phyloP scores from a whole-genome alignment of 2,113 vertebrate genomes.

The Pantherophis guttatus region DNA sequence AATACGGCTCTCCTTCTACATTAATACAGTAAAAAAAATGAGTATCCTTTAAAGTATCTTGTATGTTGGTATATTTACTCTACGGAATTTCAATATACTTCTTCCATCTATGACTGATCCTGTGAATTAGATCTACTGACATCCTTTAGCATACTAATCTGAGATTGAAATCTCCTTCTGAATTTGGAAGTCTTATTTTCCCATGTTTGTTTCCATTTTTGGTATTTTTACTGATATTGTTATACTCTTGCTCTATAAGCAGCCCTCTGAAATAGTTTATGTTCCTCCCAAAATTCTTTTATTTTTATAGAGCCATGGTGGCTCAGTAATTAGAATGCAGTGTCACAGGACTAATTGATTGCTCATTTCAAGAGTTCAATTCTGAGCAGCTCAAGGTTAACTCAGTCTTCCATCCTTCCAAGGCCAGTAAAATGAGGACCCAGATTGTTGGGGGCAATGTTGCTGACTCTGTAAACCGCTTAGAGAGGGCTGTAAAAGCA shows the following conservation, averaged over 20 bases:
- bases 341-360: no score
- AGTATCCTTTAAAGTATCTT: not conserved
- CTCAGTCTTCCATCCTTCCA: no score
- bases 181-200: not conserved
- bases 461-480: no score
- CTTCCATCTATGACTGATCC: not conserved
- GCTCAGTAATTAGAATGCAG: no score
- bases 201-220: not conserved
- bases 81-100: not conserved
- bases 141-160: not conserved
- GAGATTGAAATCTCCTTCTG: not conserved
- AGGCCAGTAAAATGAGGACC: no score
- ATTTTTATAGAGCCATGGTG: no score
- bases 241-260: not conserved
- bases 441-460: no score
- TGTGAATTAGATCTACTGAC: not conserved
- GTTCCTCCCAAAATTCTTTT: not conserved
- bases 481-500: no score
- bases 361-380: no score
- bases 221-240: not conserved
- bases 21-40: not conserved
- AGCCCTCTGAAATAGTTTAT: not conserved
- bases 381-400: no score
- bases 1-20: not conserved
- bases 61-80: not conserved